These are phyloP conservation scores for Subacronicta megacephala DNA, from an alignment of 2,888 invertebrate genomes.

Conservation along the genomic window DNA sequence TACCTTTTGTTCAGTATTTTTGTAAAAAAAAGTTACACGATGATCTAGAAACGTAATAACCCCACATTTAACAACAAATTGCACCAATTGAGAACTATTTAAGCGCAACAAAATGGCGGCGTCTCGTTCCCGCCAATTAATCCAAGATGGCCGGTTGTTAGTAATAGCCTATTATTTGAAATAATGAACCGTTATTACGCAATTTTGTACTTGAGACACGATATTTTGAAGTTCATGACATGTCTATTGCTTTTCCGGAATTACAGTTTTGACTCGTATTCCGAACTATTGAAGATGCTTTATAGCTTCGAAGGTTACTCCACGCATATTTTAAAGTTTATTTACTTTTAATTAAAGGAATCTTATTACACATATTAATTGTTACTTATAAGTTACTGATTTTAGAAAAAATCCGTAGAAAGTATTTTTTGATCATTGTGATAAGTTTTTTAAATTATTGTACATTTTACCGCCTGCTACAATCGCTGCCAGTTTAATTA, in stretches of 20 bases:
- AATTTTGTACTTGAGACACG: conserved; percentile 44
- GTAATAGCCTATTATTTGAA: conserved; percentile 42
- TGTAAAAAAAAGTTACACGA: not conserved
- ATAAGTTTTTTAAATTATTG: too few species aligned
- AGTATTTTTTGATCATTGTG: too few species aligned
- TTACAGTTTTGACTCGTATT: not conserved
- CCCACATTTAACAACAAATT: conserved; percentile 37
- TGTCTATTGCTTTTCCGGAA: conserved; percentile 23
- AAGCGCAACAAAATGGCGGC: conserved; percentile 49
- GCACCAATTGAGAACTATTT: conserved; percentile 51
- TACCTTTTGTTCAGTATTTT: not conserved
- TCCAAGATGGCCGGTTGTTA: conserved; percentile 39
- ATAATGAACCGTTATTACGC: conserved; percentile 32
- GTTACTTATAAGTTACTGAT: too few species aligned
- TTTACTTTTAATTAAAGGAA: too few species aligned
- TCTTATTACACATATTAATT: too few species aligned
- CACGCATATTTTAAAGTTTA: too few species aligned
- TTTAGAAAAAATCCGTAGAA: too few species aligned
- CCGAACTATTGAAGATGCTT: too few species aligned
- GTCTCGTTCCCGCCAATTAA: conserved; percentile 49
- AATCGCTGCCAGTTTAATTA: not conserved
- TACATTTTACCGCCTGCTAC: too few species aligned
- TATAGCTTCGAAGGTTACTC: too few species aligned
- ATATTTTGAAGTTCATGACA: conserved; percentile 29
- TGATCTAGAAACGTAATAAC: conserved; percentile 14